A percentile compares a stretch with the other conserved stretches of the same genome.
Conservation (phyloP, 1,140 invertebrate species). For the Lepidotrigona ventralis region DNA sequence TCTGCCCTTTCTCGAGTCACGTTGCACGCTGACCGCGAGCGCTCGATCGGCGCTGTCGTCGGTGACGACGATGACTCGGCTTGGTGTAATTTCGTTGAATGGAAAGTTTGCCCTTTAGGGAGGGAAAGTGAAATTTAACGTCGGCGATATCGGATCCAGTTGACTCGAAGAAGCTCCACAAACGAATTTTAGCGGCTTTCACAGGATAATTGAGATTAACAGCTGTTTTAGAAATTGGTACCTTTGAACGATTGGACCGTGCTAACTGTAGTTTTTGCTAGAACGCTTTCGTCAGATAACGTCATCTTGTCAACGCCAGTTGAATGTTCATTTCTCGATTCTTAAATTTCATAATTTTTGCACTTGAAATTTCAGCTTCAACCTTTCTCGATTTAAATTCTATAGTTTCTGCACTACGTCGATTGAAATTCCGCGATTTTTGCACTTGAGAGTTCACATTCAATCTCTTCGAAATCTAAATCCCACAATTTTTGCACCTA, state of each 20-base stretch:
- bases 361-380: background rate
- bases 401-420: too few species aligned
- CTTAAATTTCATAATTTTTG: background rate
- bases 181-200: background rate
- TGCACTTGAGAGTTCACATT: too few species aligned
- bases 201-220: background rate
- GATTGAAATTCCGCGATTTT: too few species aligned
- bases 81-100: background rate
- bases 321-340: background rate
- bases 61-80: background rate
- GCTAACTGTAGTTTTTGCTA: background rate
- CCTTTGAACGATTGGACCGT: background rate
- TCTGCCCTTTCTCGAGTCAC: slow-evolving; percentile 22
- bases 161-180: background rate
- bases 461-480: too few species aligned
- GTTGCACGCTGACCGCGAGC: background rate
- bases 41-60: background rate
- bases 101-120: background rate
- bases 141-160: too few species aligned
- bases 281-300: background rate
- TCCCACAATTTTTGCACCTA: too few species aligned
- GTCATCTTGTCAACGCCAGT: background rate
- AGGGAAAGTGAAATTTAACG: background rate
- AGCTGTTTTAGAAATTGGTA: background rate
- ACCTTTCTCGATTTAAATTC: too few species aligned